Base-by-base conservation (phyloP, 2,797 vertebrate species). In the Sebastes alutus region DNA sequence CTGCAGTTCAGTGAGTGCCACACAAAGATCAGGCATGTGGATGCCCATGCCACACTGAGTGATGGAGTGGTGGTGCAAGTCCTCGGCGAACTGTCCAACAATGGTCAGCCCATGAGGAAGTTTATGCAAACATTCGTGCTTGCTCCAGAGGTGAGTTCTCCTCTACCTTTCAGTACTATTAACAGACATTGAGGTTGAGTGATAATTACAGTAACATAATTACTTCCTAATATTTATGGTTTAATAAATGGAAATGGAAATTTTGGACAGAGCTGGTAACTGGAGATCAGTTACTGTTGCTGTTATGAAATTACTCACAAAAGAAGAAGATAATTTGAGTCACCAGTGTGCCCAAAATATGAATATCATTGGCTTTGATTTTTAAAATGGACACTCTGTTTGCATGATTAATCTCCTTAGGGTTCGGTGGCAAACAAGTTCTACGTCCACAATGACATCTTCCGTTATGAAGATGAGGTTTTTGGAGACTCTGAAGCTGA, bases 61-160 rank as follows among this genome's bases (percentile, higher is more conserved):
- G 98, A 99, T 52, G 98, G 98, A 0, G 98, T 99, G 23, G 98
- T 99, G 18, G 98, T 99, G 75, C 99, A 99, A 75, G 99, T 99
- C 5, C 98, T 99, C 75, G 99, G 99, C 4, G 98, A 99, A 91
- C 95, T 99, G 65, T 99, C 98, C 3, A 99, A 99, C 90, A 98
- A 97, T 1, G 98, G 98, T 25, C 97, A 98, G 8, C 98, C 98
- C 0, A 99, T 99, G 97, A 97, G 99, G 92, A 99, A 99, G 88
- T 99, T 99, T 90, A 99, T 99, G 99, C 99, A 99, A 88, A 99
- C 99, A 0, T 99, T 99, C 91, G 97, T 99, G 54, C 97, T 99
- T 55, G 99, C 98, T 89, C 98, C 99, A 62, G 99, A 99, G 91
- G 99, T 99, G 85, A 92, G 95, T 92, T 18, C 38, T 5, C 38